Percentiles rank a stretch among this genome's conserved stretches.
These are phyloP conservation scores for Conus canariensis DNA, from an alignment of 2,888 invertebrate genomes.

Conservation along the genomic window DNA sequence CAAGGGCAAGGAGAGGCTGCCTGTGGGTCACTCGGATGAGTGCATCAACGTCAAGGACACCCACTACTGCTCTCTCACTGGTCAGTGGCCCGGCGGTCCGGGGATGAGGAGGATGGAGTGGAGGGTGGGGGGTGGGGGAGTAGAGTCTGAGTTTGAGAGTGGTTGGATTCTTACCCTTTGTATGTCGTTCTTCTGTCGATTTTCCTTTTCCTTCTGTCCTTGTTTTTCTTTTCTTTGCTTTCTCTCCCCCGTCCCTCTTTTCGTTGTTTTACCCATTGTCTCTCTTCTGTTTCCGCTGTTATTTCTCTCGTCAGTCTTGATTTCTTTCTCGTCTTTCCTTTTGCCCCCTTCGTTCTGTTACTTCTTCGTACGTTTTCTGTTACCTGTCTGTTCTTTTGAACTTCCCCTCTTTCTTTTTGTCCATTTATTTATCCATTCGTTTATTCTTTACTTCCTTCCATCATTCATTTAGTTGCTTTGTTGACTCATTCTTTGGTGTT, in stretches of 20 bases:
- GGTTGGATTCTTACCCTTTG: no score
- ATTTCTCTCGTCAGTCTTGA: no score
- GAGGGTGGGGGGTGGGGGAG: no score
- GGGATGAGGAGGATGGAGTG: background rate
- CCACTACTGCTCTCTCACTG: constrained; percentile 12
- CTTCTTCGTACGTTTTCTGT: no score
- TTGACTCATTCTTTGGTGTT: no score
- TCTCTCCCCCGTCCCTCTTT: background rate
- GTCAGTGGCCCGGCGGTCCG: background rate
- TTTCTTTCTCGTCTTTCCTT: no score
- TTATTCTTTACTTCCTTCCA: background rate
- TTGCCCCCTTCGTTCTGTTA: no score
- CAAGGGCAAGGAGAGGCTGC: constrained; percentile 31
- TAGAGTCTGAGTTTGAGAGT: no score
- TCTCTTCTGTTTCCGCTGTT: no score
- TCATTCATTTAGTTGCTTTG: background rate
- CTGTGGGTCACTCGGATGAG: constrained; percentile 12
- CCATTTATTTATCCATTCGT: no score
- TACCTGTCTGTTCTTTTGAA: no score
- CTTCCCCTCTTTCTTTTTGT: background rate
- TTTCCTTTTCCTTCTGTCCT: background rate
- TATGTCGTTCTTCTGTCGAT: no score
- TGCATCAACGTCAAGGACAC: constrained; percentile 22
- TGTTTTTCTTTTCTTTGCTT: background rate
- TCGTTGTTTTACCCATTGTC: background rate